Percentiles rank a stretch among this genome's conserved stretches.
Conservation (phyloP, 2,797 vertebrate genomes). For the Echeneis naucrates region DNA sequence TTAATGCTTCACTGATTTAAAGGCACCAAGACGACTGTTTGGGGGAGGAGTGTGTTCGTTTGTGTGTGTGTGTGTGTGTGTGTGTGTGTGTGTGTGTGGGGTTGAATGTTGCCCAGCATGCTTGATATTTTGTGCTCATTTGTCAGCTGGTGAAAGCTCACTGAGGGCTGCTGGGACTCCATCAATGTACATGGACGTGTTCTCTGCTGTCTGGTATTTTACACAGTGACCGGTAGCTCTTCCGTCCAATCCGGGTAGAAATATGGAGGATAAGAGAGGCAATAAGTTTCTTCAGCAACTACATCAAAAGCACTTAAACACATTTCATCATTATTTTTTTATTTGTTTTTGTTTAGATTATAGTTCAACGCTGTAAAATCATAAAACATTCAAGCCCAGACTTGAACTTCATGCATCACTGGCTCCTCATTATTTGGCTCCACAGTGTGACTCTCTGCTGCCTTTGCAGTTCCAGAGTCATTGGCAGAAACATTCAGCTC, state of each 20-base stretch:
- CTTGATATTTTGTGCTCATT: slow-evolving; percentile 35
- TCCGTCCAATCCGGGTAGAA: slow-evolving; percentile 1
- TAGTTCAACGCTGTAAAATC: background rate
- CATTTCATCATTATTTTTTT: background rate
- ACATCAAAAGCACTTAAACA: background rate
- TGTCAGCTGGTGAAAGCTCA: slow-evolving; percentile 36
- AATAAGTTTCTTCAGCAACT: background rate
- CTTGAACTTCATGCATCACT: slow-evolving; percentile 13
- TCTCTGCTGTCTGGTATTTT: slow-evolving; percentile 20
- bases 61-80: slow-evolving; percentile 3
- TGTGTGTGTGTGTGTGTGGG: slow-evolving; percentile 2
- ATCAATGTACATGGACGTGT: slow-evolving; percentile 16
- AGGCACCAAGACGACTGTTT: slow-evolving; percentile 24
- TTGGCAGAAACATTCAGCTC: slow-evolving; percentile 14
- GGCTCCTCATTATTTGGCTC: slow-evolving; percentile 13
- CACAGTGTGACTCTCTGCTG: slow-evolving; percentile 17
- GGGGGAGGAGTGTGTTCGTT: no score
- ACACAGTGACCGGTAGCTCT: slow-evolving; percentile 10
- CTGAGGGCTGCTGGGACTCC: slow-evolving; percentile 26
- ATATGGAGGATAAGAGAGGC: background rate
- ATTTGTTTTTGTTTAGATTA: slow-evolving; percentile 2
- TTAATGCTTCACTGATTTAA: slow-evolving; percentile 46
- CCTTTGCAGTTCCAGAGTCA: slow-evolving; percentile 1
- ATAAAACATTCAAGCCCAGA: background rate
- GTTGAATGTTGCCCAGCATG: slow-evolving; percentile 4